phyloP scores from a whole-genome alignment of 2,888 invertebrate genomes.

The Harmothoe impar region DNA sequence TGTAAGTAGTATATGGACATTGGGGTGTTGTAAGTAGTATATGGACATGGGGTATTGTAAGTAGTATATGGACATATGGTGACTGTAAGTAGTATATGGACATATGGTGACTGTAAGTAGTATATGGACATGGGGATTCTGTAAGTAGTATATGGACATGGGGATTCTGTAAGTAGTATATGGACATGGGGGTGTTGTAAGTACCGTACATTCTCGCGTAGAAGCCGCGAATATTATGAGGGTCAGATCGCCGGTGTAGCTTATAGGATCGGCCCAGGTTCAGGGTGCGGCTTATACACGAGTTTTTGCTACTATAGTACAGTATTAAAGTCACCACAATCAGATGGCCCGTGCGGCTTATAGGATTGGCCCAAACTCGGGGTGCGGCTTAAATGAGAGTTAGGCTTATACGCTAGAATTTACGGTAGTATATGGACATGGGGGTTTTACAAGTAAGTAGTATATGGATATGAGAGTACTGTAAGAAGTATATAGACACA shows the following conservation, averaged over 20 bases:
- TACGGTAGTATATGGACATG: not conserved
- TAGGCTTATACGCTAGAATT: no score
- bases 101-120: not conserved
- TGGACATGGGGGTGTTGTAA: not conserved
- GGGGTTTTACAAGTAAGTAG: not conserved
- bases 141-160: not conserved
- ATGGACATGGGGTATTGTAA: not conserved
- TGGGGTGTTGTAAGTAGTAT: not conserved
- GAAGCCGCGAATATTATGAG: not conserved
- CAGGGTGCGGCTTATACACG: no score
- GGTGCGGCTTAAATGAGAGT: no score
- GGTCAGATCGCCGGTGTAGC: no score
- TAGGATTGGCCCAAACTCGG: no score
- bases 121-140: not conserved
- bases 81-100: not conserved
- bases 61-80: not conserved
- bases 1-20: not conserved
- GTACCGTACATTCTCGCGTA: no score
- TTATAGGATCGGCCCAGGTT: no score
- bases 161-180: not conserved
- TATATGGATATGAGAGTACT: no score
- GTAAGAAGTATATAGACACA: no score
- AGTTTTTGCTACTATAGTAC: no score
- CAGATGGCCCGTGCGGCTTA: no score
- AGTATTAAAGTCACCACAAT: no score